Evolutionary conservation across 2,888 invertebrate genomes (phyloP).

Genomic region (Eristalis tenax): DNA sequence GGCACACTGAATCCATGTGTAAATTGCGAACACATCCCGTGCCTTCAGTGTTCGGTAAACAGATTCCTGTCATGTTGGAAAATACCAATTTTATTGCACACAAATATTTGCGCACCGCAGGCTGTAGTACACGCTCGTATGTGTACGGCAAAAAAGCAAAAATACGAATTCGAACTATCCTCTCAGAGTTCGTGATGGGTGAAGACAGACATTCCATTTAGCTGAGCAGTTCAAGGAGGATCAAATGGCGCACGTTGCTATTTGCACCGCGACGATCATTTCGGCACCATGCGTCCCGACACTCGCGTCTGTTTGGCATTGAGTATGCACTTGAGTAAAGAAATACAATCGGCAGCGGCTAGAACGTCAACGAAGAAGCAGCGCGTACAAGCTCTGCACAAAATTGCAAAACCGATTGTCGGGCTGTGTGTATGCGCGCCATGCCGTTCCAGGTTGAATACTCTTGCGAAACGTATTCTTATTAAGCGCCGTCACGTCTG

Average conservation of each 20-base stretch:
- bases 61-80: neutral
- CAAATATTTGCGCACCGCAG: slow-evolving; percentile 9
- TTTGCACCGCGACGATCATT: slow-evolving; percentile 37
- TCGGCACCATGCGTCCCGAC: slow-evolving; percentile 33
- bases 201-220: slow-evolving; percentile 41
- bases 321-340: slow-evolving; percentile 41
- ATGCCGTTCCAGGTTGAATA: slow-evolving; percentile 32
- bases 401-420: slow-evolving; percentile 2
- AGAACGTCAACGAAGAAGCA: neutral
- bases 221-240: slow-evolving; percentile 50
- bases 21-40: neutral
- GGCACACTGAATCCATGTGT: neutral
- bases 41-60: slow-evolving; percentile 12
- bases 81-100: slow-evolving; percentile 26
- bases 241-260: slow-evolving; percentile 40
- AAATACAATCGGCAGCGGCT: slow-evolving; percentile 20
- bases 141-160: too few species aligned
- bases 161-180: too few species aligned
- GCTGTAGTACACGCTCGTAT: neutral
- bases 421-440: neutral
- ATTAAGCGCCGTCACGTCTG: slow-evolving; percentile 75
- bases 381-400: neutral
- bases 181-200: slow-evolving; percentile 12
- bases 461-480: slow-evolving; percentile 60
- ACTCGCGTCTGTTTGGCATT: slow-evolving; percentile 1